These are phyloP conservation scores for Drosophila truncata DNA, from an alignment of 1,140 invertebrate genomes.

Conservation along the genomic window DNA sequence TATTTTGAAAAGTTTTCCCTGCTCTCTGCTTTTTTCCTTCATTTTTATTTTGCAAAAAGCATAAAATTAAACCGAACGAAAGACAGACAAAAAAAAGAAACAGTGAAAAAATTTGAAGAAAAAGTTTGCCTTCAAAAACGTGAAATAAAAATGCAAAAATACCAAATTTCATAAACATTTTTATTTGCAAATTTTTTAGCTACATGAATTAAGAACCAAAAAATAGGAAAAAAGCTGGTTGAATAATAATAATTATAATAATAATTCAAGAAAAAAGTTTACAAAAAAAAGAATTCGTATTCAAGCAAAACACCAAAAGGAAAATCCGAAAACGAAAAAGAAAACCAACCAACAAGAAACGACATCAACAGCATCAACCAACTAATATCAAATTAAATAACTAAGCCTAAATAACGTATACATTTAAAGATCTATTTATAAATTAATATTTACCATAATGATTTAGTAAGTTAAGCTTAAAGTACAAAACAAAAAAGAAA, in stretches of 20 bases:
- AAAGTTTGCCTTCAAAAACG: slow-evolving; percentile 24
- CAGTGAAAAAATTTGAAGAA: slow-evolving; percentile 50
- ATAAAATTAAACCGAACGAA: slow-evolving; percentile 61
- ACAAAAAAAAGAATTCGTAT: slow-evolving; percentile 28
- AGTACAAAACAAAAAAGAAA: slow-evolving; percentile 69
- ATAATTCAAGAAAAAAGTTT: slow-evolving; percentile 36
- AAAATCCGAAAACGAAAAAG: slow-evolving; percentile 53
- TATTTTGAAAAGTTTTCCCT: slow-evolving; percentile 64
- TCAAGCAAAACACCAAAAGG: slow-evolving; percentile 41
- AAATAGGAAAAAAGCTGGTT: slow-evolving; percentile 37
- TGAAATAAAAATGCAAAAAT: slow-evolving; percentile 34
- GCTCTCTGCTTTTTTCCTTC: slow-evolving; percentile 6
- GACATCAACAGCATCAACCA: slow-evolving; percentile 77
- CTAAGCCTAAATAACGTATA: slow-evolving; percentile 62
- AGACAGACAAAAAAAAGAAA: slow-evolving; percentile 43
- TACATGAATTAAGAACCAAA: slow-evolving; percentile 45
- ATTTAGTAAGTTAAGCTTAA: slow-evolving; percentile 79
- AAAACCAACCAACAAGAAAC: slow-evolving; percentile 53
- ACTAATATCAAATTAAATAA: slow-evolving; percentile 81
- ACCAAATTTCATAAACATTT: slow-evolving; percentile 23
- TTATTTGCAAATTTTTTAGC: slow-evolving; percentile 38
- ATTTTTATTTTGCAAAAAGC: slow-evolving; percentile 25
- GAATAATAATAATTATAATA: slow-evolving; percentile 30
- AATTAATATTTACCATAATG: slow-evolving; percentile 73
- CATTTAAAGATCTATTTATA: slow-evolving; percentile 62